Percentiles rank a stretch among this genome's conserved stretches.
Evolutionary conservation across 2,888 invertebrate species (phyloP).

Genomic region (Fragum whitleyi): DNA sequence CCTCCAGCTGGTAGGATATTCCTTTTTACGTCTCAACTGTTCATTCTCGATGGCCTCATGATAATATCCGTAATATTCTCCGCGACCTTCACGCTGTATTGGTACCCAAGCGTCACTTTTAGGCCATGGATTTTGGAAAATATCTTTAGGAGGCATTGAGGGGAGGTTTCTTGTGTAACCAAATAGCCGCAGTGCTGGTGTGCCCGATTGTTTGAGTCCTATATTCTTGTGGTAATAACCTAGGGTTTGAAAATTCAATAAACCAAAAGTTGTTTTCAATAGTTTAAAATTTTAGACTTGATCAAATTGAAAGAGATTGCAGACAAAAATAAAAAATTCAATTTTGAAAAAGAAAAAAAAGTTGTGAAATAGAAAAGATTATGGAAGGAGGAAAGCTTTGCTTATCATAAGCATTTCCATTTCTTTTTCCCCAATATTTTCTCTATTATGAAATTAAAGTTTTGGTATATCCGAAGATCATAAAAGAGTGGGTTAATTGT

Average conservation of each 20-base stretch:
- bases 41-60: slow-evolving; percentile 79
- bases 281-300: too few relatives aligned
- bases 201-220: slow-evolving; percentile 71
- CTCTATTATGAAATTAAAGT: too few relatives aligned
- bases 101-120: slow-evolving; percentile 75
- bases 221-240: slow-evolving; percentile 76
- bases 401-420: too few relatives aligned
- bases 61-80: slow-evolving; percentile 80
- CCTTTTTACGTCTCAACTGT: slow-evolving; percentile 67
- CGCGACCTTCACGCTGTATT: slow-evolving; percentile 71
- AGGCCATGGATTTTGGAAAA: slow-evolving; percentile 76
- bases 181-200: slow-evolving; percentile 70
- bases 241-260: too few relatives aligned
- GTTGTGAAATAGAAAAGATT: background rate
- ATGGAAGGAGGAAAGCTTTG: too few relatives aligned
- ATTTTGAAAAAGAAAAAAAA: background rate
- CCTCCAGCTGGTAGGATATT: slow-evolving; percentile 71
- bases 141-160: slow-evolving; percentile 75
- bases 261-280: slow-evolving; percentile 22
- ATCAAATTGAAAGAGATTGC: too few relatives aligned
- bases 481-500: too few relatives aligned
- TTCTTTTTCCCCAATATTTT: too few relatives aligned
- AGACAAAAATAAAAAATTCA: too few relatives aligned
- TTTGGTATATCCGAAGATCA: too few relatives aligned
- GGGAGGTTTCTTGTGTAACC: slow-evolving; percentile 79